Evolutionary conservation across 2,888 invertebrate species (phyloP).

Genomic region (Deilephila porcellus): DNA sequence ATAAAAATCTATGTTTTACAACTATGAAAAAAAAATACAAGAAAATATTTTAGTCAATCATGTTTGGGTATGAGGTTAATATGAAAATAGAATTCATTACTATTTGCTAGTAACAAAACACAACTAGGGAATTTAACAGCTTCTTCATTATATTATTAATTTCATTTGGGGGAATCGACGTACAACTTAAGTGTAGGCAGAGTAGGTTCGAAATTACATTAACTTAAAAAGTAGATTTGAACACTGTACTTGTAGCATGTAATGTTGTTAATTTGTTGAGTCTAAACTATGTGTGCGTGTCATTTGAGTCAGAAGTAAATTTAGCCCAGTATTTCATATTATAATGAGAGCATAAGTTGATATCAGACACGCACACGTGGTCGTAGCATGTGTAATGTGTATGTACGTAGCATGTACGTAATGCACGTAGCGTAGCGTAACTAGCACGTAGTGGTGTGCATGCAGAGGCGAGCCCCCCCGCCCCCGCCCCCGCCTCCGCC

Average conservation of each 20-base stretch:
- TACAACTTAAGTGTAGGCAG: not conserved
- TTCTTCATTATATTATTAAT: slow-evolving; percentile 9
- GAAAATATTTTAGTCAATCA: not conserved
- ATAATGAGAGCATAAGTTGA: not conserved
- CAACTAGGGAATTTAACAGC: not conserved
- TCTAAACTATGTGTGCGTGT: slow-evolving; percentile 45
- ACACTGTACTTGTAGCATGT: slow-evolving; percentile 51
- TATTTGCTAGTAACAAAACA: slow-evolving; percentile 4
- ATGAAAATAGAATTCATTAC: not conserved
- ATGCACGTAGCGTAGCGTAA: slow-evolving; percentile 72
- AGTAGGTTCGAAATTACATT: slow-evolving; percentile 6
- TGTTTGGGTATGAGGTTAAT: not conserved
- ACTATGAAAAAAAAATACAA: not conserved
- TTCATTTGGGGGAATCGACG: not conserved
- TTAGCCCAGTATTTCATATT: not conserved
- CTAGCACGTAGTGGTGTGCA: slow-evolving; percentile 80
- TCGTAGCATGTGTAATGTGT: slow-evolving; percentile 30
- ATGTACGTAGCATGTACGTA: slow-evolving; percentile 59
- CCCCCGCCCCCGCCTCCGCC: slow-evolving; percentile 46
- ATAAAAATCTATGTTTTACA: not conserved
- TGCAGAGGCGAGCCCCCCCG: slow-evolving; percentile 70
- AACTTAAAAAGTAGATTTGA: slow-evolving; percentile 39
- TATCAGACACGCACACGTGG: slow-evolving; percentile 42
- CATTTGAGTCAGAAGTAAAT: slow-evolving; percentile 14
- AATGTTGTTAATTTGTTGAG: slow-evolving; percentile 35